These are phyloP conservation scores for Nesometra sesokonis DNA, from an alignment of 35 echinoderm and acorn worm genomes.

Conservation along the genomic window DNA sequence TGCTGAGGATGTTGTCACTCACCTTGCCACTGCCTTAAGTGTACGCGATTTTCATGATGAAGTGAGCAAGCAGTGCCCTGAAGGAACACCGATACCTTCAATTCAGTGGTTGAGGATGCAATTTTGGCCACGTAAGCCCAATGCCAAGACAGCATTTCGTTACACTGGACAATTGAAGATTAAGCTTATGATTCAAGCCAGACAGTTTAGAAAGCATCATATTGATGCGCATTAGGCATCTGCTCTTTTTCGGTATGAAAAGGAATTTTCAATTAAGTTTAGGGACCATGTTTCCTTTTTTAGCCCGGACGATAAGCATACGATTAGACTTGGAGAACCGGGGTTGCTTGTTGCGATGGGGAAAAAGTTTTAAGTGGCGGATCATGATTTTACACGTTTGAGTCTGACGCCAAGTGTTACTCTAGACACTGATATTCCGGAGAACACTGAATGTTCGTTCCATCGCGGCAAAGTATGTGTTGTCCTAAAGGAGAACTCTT, in stretches of 20 bases:
- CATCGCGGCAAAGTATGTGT: no score
- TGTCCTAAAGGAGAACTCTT: no score
- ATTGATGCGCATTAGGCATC: neutral
- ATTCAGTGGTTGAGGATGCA: constrained; percentile 25
- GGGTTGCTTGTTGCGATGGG: neutral
- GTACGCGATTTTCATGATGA: constrained; percentile 4
- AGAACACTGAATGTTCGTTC: no score
- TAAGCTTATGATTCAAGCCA: constrained; percentile 11
- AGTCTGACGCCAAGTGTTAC: no score
- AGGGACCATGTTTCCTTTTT: neutral
- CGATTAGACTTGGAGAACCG: constrained; percentile 39
- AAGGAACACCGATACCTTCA: constrained; percentile 20
- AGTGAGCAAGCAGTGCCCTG: constrained; percentile 18
- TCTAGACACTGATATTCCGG: no score
- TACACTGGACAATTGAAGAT: constrained; percentile 25
- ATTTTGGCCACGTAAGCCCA: neutral
- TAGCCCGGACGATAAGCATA: neutral
- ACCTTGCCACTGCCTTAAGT: constrained; percentile 19
- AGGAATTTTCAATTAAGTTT: neutral
- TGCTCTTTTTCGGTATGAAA: neutral
- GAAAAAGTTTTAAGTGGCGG: no score
- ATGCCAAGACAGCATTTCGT: neutral
- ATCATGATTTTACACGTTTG: no score
- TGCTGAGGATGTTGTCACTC: neutral
- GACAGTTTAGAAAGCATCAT: neutral